Base-by-base conservation (phyloP, 2,113 vertebrate genomes). In the Chionodraco myersi region DNA sequence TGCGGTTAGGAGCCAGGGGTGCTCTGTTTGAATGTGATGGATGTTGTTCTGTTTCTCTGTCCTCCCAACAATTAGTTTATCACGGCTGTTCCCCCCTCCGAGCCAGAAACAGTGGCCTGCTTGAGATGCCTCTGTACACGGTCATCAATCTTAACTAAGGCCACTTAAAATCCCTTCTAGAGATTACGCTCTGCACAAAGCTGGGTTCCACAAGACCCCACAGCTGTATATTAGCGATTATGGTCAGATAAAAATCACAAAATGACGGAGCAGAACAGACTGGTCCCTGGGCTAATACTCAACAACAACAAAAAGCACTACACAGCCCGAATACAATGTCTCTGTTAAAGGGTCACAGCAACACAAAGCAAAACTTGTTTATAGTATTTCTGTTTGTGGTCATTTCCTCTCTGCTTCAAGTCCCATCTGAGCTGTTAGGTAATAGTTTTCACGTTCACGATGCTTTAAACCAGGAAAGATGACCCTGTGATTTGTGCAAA, bases 111-210 rank as follows among this genome's bases (percentile, higher is more conserved):
- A 72, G 51, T 16, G 56, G 45, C 62, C 83, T 82, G 75, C 65
- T 86, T 79, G 58, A 76, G 68, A 88, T 62, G 34, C 61, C 73
- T 75, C 48, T 10, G 80, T 77, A 75, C 77, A 72, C 48, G 45
- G 72, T 84, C 79, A 90, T 91, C 87, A 78, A 68, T 92, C 86
- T 91, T 85, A 51, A 80, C 75, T 64, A n/a, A 78, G 63, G 77
- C 75, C 75, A 76, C 69, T 87, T 91, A 65, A 85, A 84, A 81
- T 75, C 72, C 68, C 75, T 56, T 44, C 65, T 30, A 62, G 44
- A 87, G 72, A 86, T 80, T 65, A 61, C 77, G 73, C 78, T 79
- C 66, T 68, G 67, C 75, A 69, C 64, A 77, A 86, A 47, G 47
- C 72, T 69, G 70, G 63, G 77, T 83, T 66, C 23, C 61, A 70